These are phyloP conservation scores for Nymphalis io DNA, from an alignment of 1,140 invertebrate genomes.

Conservation along the genomic window DNA sequence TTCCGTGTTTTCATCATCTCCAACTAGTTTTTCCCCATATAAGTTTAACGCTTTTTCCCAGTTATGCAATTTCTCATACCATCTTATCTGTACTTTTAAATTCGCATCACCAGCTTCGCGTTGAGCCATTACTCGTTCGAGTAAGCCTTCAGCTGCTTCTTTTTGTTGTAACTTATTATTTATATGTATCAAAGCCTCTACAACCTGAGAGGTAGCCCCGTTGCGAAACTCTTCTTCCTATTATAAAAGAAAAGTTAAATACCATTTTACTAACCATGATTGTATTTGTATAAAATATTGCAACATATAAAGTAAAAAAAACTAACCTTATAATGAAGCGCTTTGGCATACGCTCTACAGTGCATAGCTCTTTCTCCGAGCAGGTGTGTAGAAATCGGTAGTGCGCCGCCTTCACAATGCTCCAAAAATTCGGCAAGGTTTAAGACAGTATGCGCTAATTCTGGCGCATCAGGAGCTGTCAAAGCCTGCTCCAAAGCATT, in stretches of 20 bases:
- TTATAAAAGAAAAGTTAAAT: conserved; percentile 24
- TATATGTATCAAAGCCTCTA: conserved; percentile 97
- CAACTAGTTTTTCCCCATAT: conserved; percentile 87
- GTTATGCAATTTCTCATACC: conserved; percentile 99
- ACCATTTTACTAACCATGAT: not conserved
- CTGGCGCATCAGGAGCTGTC: conserved; percentile 95
- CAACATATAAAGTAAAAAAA: not conserved
- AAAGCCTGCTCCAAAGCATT: conserved; percentile 93
- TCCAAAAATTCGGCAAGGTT: conserved; percentile 99
- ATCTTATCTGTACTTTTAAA: conserved; percentile 94
- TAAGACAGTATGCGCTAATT: conserved; percentile 98
- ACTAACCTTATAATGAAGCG: conserved; percentile 94
- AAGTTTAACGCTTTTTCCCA: conserved; percentile 97
- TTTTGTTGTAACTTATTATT: conserved; percentile 99
- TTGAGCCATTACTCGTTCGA: conserved; percentile 95
- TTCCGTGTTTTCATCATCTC: conserved; percentile 87
- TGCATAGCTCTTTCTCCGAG: conserved; percentile 91
- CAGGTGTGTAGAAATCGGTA: conserved; percentile 93
- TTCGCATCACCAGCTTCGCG: conserved; percentile 83
- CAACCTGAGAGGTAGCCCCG: conserved; percentile 87
- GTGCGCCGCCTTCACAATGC: conserved; percentile 97
- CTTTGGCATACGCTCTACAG: conserved; percentile 95
- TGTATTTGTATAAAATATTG: not conserved
- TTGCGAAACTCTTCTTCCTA: conserved; percentile 95
- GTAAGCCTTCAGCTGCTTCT: conserved; percentile 95